Evolutionary conservation across 2,888 invertebrate genomes (phyloP).

Genomic region (Seira sanloemensis): DNA sequence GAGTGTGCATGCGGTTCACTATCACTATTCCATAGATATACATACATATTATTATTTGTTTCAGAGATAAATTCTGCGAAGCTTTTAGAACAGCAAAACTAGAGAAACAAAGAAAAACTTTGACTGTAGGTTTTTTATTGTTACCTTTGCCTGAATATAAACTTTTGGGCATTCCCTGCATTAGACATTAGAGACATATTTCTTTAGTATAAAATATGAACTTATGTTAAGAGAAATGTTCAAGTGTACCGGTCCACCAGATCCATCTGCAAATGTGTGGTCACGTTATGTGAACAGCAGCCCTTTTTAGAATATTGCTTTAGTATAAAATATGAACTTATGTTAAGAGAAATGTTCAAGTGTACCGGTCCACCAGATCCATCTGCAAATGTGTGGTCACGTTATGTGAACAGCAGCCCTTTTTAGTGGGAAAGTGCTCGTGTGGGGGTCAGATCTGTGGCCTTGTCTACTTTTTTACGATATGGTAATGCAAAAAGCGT

Average conservation of each 20-base stretch:
- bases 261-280: background rate
- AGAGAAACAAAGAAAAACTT: too few species aligned
- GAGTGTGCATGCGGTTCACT: too few species aligned
- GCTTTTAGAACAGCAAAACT: too few species aligned
- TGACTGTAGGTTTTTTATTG: too few species aligned
- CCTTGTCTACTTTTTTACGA: background rate
- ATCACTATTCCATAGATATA: too few species aligned
- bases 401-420: background rate
- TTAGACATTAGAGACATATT: too few species aligned
- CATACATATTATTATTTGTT: too few species aligned
- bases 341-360: background rate
- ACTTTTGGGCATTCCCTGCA: too few species aligned
- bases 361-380: background rate
- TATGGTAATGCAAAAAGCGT: background rate
- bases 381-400: background rate
- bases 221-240: background rate
- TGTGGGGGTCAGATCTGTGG: slow-evolving; percentile 29
- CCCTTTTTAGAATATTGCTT: slow-evolving; percentile 18
- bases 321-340: too few species aligned
- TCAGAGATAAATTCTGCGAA: too few species aligned
- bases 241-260: background rate
- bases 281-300: background rate
- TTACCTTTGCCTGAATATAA: too few species aligned
- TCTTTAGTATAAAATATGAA: too few species aligned
- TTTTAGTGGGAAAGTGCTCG: background rate